Conservation (phyloP, 2,113 vertebrate genomes). For the Onychostruthus taczanowskii region DNA sequence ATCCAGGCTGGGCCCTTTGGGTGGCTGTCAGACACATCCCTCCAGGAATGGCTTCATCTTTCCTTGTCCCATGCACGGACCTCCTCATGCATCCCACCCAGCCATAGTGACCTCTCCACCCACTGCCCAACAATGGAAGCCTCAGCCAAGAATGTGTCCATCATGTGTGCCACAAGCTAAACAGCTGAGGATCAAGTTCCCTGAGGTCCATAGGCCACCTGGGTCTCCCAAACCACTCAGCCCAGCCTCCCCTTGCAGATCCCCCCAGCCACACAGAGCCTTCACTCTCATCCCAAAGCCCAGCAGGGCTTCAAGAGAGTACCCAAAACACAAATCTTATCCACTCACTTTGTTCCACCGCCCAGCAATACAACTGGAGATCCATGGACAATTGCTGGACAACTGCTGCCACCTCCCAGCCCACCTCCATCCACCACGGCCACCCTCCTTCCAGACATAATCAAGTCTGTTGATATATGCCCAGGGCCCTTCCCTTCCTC, state of each 20-base stretch:
- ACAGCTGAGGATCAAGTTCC: not conserved
- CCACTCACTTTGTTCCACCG: not conserved
- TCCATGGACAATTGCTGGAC: not conserved
- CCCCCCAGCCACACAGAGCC: not conserved
- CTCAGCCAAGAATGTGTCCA: not conserved
- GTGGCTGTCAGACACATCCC: not conserved
- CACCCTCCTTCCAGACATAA: not conserved
- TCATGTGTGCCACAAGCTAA: not conserved
- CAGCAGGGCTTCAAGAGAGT: not conserved
- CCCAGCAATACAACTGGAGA: not conserved
- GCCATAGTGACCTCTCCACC: accelerated
- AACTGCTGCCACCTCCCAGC: not conserved
- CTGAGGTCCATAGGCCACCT: not conserved
- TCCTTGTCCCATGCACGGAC: not conserved
- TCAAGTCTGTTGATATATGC: not conserved
- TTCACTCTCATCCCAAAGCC: not conserved
- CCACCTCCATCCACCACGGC: not conserved
- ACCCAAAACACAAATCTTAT: not conserved
- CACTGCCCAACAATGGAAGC: not conserved
- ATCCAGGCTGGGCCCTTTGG: not conserved
- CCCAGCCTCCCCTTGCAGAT: not conserved
- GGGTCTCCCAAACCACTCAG: not conserved
- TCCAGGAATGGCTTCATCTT: not conserved
- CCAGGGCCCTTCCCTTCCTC: not conserved
- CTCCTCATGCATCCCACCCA: not conserved